A percentile compares a stretch with the other conserved stretches of the same genome.
phyloP scores from a whole-genome alignment of 2,113 vertebrate genomes.

The Phainopepla nitens region DNA sequence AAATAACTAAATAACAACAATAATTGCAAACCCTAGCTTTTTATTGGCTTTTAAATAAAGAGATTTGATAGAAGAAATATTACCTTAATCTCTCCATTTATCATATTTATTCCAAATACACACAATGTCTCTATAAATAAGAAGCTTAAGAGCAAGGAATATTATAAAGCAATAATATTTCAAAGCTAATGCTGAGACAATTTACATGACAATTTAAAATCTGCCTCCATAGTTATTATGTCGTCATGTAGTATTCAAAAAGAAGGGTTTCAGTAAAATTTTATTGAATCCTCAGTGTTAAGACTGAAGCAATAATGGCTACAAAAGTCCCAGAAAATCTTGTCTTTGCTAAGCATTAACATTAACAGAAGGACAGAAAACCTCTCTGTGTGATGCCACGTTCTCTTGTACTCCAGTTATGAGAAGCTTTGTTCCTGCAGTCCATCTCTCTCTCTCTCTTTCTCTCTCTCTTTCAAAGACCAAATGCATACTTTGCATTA shows the following conservation, averaged over 20 bases:
- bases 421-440: neutral
- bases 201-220: slow-evolving; percentile 43
- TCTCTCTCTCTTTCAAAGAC: neutral
- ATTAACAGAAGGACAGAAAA: neutral
- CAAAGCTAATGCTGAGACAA: neutral
- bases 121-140: neutral
- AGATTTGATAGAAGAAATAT: neutral
- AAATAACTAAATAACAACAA: neutral
- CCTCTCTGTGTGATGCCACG: neutral
- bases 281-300: neutral
- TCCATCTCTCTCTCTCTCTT: neutral
- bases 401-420: neutral
- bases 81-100: slow-evolving; percentile 24
- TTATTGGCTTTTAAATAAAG: neutral
- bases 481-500: neutral
- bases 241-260: neutral
- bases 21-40: neutral
- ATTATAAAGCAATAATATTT: slow-evolving; percentile 21
- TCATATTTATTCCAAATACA: slow-evolving; percentile 8
- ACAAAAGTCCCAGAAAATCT: neutral
- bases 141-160: slow-evolving; percentile 40
- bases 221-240: neutral
- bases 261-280: neutral
- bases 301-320: neutral
- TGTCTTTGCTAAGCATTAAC: neutral